These are phyloP conservation scores for Amphipyra tragopoginis DNA, from an alignment of 2,888 invertebrate species.

Conservation along the genomic window DNA sequence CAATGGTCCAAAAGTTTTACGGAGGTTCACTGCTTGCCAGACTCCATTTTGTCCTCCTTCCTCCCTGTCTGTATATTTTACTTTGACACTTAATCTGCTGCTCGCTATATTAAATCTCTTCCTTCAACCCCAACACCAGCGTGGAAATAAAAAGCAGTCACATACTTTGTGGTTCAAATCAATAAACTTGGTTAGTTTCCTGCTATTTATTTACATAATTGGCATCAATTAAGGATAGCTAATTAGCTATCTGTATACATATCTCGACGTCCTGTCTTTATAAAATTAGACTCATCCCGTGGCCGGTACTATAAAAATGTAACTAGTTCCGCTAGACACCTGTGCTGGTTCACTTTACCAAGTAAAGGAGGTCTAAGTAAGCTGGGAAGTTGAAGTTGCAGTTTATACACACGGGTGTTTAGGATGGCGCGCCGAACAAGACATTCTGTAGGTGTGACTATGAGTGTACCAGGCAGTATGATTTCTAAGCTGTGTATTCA, in stretches of 20 bases:
- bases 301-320: constrained; percentile 55
- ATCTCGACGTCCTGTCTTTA: constrained; percentile 48
- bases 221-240: constrained; percentile 12
- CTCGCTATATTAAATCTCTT: too few relatives aligned
- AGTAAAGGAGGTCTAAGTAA: constrained; percentile 61
- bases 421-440: constrained; percentile 5
- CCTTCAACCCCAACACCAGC: too few relatives aligned
- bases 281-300: constrained; percentile 44
- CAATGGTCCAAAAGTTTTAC: too few relatives aligned
- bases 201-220: constrained; percentile 37
- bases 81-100: too few relatives aligned
- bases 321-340: constrained; percentile 66
- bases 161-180: constrained; percentile 4
- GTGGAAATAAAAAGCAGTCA: neutral
- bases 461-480: too few relatives aligned
- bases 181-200: constrained; percentile 26
- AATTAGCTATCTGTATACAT: constrained; percentile 21
- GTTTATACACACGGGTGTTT: constrained; percentile 45
- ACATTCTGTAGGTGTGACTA: too few relatives aligned
- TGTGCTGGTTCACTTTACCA: constrained; percentile 56
- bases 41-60: too few relatives aligned
- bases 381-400: constrained; percentile 59
- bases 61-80: too few relatives aligned
- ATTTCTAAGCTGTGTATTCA: too few relatives aligned
- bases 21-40: too few relatives aligned